A percentile compares a stretch with the other conserved stretches of the same genome.
phyloP scores from a whole-genome alignment of 2,113 vertebrate species.

The Platysteira castanea region DNA sequence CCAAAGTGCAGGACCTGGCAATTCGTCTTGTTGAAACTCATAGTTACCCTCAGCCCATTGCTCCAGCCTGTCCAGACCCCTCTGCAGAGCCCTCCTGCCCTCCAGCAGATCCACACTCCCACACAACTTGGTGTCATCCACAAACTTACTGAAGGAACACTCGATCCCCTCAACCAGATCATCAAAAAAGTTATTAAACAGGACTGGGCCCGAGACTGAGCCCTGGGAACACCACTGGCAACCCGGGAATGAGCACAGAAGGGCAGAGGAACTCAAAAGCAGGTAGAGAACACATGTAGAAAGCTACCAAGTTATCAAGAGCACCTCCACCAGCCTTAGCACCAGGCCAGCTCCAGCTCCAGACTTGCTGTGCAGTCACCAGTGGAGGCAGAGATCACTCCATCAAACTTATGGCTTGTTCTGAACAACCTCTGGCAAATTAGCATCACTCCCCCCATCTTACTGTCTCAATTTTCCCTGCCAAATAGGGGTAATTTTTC shows the following conservation, averaged over 20 bases:
- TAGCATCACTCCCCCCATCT: neutral
- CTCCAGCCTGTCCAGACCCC: neutral
- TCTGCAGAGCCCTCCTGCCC: neutral
- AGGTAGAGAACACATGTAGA: neutral
- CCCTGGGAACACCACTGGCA: neutral
- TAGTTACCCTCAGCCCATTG: neutral
- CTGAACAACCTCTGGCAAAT: neutral
- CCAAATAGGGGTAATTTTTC: constrained; percentile 15
- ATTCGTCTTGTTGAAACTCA: neutral
- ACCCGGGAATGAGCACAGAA: accelerated
- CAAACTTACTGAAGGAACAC: neutral
- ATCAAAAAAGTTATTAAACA: neutral
- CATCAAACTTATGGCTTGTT: neutral
- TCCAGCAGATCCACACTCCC: neutral
- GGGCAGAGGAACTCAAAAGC: neutral
- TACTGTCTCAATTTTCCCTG: neutral
- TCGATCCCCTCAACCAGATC: accelerated
- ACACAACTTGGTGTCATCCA: neutral
- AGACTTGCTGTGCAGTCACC: neutral
- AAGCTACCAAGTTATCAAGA: neutral
- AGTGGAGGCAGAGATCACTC: neutral
- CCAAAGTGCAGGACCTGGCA: accelerated
- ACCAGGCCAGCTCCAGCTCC: neutral
- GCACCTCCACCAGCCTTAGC: neutral
- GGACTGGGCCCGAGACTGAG: neutral